Conservation (phyloP, 2,113 vertebrate species). For the Xenus cinereus region DNA sequence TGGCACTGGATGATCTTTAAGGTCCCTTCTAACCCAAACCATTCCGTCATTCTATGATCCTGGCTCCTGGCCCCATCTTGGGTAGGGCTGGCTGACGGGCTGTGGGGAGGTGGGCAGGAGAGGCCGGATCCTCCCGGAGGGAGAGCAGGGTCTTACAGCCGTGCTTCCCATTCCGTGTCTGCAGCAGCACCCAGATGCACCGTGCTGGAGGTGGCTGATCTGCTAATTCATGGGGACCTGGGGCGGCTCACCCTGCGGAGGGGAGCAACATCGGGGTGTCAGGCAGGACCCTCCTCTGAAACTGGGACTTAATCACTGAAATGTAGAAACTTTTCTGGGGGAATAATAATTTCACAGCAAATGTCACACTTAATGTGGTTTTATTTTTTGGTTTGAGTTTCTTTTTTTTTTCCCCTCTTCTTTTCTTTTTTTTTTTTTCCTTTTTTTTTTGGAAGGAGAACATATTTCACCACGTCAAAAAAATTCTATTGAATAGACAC, state of each 20-base stretch:
- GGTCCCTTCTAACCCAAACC: neutral
- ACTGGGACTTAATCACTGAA: neutral
- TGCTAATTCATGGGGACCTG: neutral
- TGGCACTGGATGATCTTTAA: neutral
- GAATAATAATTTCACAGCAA: neutral
- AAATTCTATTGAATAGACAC: neutral
- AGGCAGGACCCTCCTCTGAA: neutral
- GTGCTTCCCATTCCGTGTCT: rapidly evolving
- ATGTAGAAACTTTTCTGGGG: neutral
- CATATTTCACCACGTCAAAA: neutral
- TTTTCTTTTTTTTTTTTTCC: neutral
- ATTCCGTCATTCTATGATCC: neutral
- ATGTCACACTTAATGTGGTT: neutral
- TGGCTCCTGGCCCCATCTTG: neutral
- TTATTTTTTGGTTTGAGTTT: neutral
- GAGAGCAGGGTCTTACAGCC: neutral
- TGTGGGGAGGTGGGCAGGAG: neutral
- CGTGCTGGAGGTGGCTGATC: neutral
- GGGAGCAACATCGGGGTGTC: neutral
- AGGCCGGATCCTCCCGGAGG: neutral
- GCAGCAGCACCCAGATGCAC: neutral
- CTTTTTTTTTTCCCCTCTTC: too few relatives aligned
- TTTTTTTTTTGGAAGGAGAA: neutral
- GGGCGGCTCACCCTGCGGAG: neutral
- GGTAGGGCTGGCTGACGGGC: neutral